Evolutionary conservation across 2,888 invertebrate species (phyloP).

Genomic region (Lydus trimaculatus): DNA sequence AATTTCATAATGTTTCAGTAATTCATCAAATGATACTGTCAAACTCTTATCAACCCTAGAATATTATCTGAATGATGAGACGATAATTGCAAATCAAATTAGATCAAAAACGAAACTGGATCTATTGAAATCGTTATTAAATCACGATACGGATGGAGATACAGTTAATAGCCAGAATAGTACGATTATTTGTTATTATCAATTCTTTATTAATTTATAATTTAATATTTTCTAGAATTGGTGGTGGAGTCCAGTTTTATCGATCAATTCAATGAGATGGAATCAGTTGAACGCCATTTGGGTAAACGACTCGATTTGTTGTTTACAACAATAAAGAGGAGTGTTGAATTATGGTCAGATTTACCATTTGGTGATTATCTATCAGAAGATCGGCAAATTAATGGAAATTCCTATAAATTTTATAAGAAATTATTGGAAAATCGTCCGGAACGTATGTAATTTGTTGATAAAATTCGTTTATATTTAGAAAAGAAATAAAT

Average conservation of each 20-base stretch:
- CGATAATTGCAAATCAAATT: not conserved
- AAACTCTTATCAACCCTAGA: not conserved
- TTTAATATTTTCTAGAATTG: not conserved
- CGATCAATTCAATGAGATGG: not conserved
- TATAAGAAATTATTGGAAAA: not conserved
- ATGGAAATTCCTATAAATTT: not conserved
- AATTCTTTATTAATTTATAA: not conserved
- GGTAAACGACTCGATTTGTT: not conserved
- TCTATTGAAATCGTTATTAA: not conserved
- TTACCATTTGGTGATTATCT: constrained; percentile 6
- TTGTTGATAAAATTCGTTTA: not conserved
- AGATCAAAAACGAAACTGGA: not conserved
- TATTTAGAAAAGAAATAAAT: not conserved
- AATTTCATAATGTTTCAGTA: too few relatives aligned
- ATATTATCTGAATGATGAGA: not conserved
- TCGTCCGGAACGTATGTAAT: not conserved
- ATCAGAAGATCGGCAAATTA: not conserved
- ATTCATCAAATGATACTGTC: too few relatives aligned
- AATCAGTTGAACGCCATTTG: not conserved
- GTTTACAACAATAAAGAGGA: not conserved
- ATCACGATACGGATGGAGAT: not conserved
- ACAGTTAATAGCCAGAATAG: not conserved
- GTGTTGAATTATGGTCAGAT: constrained; percentile 1
- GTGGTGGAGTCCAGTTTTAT: not conserved
- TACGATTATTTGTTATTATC: not conserved